Evolutionary conservation across 2,888 invertebrate genomes (phyloP), one percentile per base, ranked within the genome.

Genomic region (Mystacides longicornis): DNA sequence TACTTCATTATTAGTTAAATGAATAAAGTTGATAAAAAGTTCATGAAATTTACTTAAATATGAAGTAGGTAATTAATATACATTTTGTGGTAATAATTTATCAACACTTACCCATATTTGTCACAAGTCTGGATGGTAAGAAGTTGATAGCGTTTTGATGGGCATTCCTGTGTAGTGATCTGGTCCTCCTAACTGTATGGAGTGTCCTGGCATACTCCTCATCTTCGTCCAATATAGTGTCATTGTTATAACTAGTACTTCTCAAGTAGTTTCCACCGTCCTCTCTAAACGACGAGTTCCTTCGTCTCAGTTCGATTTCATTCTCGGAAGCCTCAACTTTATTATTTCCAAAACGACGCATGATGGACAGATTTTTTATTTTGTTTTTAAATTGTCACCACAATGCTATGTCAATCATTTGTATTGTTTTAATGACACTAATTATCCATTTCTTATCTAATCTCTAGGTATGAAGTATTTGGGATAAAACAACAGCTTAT

Each of bases 81-180:
- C n/a, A n/a, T n/a, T n/a, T n/a, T n/a, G n/a, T n/a, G n/a, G n/a
- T n/a, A n/a, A n/a, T n/a, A n/a, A 49, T 33, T 14, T 11, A 43
- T 14, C 16, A 5, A 33, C 20, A 52, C 52, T 52, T 16, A 56
- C 49, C 48, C 23, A 56, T 47, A 23, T 56, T 52, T 3, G 49
- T 52, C 46, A 73, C 63, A 60, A 75, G 75, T 9, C 76, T 64
- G 0, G 77, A 77, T 0, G 77, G 77, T 72, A 77, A 70, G 52
- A 76, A 76, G 65, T 74, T 76, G 51, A 76, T 68, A 1, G 74
- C 74, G 48, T 56, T 54, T 43, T 57, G 55, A 19, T 47, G 54
- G 2, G 57, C 58, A 56, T 59, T 61, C 33, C 59, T 43, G 23
- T 61, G 61, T 4, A 61, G 49, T 2, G 61, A 61, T 54, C 57